These are phyloP conservation scores for Drosophila robusta DNA, from an alignment of 2,888 invertebrate species.

Conservation along the genomic window DNA sequence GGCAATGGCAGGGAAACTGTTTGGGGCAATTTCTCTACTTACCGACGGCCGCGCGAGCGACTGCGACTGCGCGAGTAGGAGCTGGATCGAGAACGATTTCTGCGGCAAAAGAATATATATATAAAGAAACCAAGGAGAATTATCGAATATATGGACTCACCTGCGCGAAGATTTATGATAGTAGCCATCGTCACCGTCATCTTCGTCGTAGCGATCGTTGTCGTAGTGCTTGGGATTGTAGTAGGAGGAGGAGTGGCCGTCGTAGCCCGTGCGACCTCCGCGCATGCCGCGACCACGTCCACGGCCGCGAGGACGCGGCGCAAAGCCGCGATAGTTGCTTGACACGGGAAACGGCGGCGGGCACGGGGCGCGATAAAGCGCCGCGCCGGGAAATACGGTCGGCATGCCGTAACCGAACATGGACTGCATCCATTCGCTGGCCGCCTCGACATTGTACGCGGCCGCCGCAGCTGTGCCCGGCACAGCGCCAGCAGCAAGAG, in stretches of 20 bases:
- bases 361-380: constrained; percentile 74
- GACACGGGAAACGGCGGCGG: constrained; percentile 72
- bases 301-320: constrained; percentile 84
- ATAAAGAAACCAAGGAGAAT: neutral
- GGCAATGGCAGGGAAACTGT: neutral
- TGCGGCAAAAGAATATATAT: constrained; percentile 10
- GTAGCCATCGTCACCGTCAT: constrained; percentile 86
- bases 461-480: constrained; percentile 58
- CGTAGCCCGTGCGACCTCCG: constrained; percentile 61
- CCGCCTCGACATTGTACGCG: constrained; percentile 78
- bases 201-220: constrained; percentile 86
- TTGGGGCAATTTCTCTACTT: constrained; percentile 24
- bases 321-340: constrained; percentile 82
- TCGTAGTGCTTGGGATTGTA: constrained; percentile 87
- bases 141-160: constrained; percentile 14
- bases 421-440: constrained; percentile 84
- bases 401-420: constrained; percentile 82
- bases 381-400: constrained; percentile 81
- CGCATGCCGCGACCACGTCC: constrained; percentile 83
- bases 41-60: constrained; percentile 78
- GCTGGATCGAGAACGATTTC: constrained; percentile 73
- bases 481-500: constrained; percentile 69
- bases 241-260: constrained; percentile 72
- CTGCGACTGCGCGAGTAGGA: constrained; percentile 71
- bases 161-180: constrained; percentile 79